These are phyloP conservation scores for Etheostoma spectabile DNA, from an alignment of 2,113 vertebrate species.

Conservation along the genomic window DNA sequence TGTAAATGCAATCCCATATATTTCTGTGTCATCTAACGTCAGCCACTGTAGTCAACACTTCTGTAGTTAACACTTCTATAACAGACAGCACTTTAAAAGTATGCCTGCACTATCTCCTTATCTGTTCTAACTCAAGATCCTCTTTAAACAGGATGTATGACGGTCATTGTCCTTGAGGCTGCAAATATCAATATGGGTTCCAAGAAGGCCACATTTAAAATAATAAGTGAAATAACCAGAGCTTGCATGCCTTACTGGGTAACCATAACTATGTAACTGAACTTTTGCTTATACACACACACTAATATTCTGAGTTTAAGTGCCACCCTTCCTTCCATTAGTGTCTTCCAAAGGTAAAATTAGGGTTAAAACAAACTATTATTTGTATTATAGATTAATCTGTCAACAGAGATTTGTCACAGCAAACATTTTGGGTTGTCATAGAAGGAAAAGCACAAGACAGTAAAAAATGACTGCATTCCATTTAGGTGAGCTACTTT, in stretches of 20 bases:
- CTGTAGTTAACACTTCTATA: neutral
- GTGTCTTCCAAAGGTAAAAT: neutral
- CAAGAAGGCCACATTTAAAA: neutral
- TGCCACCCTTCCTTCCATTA: neutral
- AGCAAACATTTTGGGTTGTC: no score
- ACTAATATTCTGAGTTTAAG: neutral
- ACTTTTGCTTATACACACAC: neutral
- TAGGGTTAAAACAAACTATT: neutral
- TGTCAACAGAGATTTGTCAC: neutral
- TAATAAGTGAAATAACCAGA: neutral
- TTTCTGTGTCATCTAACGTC: neutral
- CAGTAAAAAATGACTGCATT: no score
- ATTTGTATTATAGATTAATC: neutral
- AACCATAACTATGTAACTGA: neutral
- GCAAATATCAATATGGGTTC: neutral
- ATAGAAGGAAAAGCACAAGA: no score
- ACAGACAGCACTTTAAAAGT: neutral
- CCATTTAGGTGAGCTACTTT: no score
- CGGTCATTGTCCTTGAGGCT: neutral
- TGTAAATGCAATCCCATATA: neutral
- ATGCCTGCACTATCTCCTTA: neutral
- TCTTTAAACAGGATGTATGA: conserved; percentile 53
- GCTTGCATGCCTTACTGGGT: neutral
- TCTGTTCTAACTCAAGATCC: conserved; percentile 31
- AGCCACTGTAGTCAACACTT: conserved; percentile 5